Evolutionary conservation across 1,140 invertebrate genomes (phyloP), one percentile per base, ranked within the genome.

Genomic region (Tetraneura akinire): DNA sequence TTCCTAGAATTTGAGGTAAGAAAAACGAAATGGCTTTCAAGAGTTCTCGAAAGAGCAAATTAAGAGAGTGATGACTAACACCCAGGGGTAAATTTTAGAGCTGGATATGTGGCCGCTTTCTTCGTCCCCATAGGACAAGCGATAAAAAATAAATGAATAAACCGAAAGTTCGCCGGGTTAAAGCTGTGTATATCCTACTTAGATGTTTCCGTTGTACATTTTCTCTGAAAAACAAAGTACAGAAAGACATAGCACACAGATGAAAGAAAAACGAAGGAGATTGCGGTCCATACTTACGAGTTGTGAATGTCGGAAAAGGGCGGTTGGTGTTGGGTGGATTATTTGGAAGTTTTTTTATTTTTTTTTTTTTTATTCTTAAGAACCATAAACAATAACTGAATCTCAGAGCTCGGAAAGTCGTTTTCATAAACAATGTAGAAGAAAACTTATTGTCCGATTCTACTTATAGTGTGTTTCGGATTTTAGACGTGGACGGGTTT

Each of bases 361-460:
- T 37, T 37, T 42, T 68, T 23, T 70, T n/a, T n/a, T n/a, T n/a
- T n/a, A n/a, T n/a, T n/a, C n/a, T 70, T 49, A 18, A 47, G 66
- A 49, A 71, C 10, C 26, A 10, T 51, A 29, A 71, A 71, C 68
- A 49, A 71, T 71, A 71, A 51, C 68, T 32, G 23, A 51, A 49
- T 71, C 23, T 29, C 16, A 3, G 9, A 71, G 49, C 47, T 14
- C 16, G 0, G 18, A 51, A 51, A 51, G 47, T 51, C 47, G 26
- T 71, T 71, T 29, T 13, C 11, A 51, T 37, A 51, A 49, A 37
- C 16, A 49, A 71, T 16, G 16, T 26, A 29, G 16, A 26, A 68
- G 6, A 1, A 68, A 68, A 47, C 66, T 68, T 47, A 45, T 26
- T 26, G 14, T 47, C 66, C 21, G 42, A 62, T 18, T 1, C 21